These are phyloP conservation scores for Lissonota sp. DNA, from an alignment of 2,888 invertebrate genomes.

Conservation along the genomic window DNA sequence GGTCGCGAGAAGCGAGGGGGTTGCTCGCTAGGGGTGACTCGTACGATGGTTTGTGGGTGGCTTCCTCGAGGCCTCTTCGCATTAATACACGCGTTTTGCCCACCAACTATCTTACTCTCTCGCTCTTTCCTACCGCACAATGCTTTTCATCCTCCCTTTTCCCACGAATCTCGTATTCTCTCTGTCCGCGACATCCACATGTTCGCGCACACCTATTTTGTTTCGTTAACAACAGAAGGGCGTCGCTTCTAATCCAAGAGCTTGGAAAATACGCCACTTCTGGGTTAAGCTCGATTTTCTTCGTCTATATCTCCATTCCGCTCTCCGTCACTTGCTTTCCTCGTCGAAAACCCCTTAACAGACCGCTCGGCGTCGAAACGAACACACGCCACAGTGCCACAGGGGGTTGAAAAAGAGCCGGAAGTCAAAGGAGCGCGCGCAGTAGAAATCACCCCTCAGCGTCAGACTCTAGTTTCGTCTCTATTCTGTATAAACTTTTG, in stretches of 20 bases:
- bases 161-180: conserved; percentile 35
- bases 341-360: conserved; percentile 45
- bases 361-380: conserved; percentile 56
- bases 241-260: too few relatives aligned
- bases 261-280: too few relatives aligned
- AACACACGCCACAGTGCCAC: conserved; percentile 2
- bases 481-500: neutral
- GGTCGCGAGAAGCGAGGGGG: neutral
- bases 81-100: conserved; percentile 37
- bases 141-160: conserved; percentile 30
- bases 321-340: conserved; percentile 18
- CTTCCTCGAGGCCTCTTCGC: conserved; percentile 34
- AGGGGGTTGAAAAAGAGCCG: conserved; percentile 20
- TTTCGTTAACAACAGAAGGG: too few relatives aligned
- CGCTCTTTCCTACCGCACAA: conserved; percentile 16
- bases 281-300: neutral
- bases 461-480: neutral
- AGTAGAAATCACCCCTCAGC: conserved; percentile 39
- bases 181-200: conserved; percentile 16
- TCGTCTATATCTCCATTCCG: neutral
- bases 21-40: neutral
- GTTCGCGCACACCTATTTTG: neutral
- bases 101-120: conserved; percentile 16
- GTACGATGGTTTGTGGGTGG: conserved; percentile 32
- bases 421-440: conserved; percentile 55